phyloP scores from a whole-genome alignment of 1,140 invertebrate species.

The Popillia japonica region DNA sequence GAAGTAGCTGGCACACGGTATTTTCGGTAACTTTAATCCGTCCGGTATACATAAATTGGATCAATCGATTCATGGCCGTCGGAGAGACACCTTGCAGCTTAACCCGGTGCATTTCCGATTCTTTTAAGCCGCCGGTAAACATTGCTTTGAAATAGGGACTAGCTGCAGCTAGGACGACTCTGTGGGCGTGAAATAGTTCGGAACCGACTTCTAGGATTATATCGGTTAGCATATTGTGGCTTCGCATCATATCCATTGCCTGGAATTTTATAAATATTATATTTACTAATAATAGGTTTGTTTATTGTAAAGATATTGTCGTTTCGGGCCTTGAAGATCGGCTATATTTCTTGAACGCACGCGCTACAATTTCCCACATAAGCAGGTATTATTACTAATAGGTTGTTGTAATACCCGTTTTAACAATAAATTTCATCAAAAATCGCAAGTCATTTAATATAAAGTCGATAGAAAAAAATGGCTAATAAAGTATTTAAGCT shows the following conservation, averaged over 20 bases:
- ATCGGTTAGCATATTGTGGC: constrained; percentile 89
- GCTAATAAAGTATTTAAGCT: too few relatives aligned
- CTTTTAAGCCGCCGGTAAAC: constrained; percentile 89
- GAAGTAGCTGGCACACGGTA: constrained; percentile 88
- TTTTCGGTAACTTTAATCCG: constrained; percentile 88
- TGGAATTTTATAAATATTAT: constrained; percentile 49
- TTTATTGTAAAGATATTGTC: too few relatives aligned
- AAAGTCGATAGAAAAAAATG: too few relatives aligned
- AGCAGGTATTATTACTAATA: too few relatives aligned
- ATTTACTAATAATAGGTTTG: too few relatives aligned
- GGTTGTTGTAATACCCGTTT: too few relatives aligned
- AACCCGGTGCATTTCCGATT: constrained; percentile 85
- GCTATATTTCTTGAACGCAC: too few relatives aligned
- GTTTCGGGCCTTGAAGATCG: too few relatives aligned
- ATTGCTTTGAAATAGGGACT: constrained; percentile 97
- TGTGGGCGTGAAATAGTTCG: constrained; percentile 88
- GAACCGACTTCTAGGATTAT: constrained; percentile 85
- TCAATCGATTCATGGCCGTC: constrained; percentile 82
- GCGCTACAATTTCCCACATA: too few relatives aligned
- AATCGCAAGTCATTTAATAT: too few relatives aligned
- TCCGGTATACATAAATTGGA: constrained; percentile 92
- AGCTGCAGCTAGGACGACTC: constrained; percentile 89
- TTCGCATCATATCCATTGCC: constrained; percentile 90
- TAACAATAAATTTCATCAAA: too few relatives aligned
- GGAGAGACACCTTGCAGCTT: constrained; percentile 88